These are phyloP conservation scores for Zaprionus kolodkinae DNA, from an alignment of 1,140 invertebrate species.

Conservation along the genomic window DNA sequence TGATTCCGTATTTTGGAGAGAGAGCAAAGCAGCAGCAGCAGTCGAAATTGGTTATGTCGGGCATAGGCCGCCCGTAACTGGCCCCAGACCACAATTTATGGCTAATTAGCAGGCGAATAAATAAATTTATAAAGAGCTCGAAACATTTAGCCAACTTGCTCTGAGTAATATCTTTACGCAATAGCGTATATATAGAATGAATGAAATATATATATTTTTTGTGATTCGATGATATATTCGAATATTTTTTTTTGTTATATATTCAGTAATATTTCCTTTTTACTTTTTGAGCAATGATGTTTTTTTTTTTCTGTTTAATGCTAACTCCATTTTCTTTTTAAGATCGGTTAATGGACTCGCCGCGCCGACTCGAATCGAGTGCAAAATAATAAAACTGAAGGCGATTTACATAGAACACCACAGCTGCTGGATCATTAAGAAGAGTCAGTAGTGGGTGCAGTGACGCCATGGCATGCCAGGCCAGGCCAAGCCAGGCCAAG, in stretches of 20 bases:
- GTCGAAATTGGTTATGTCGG: conserved; percentile 21
- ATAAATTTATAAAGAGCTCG: conserved; percentile 28
- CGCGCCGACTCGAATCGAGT: not conserved
- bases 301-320: not conserved
- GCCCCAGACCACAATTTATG: conserved; percentile 38
- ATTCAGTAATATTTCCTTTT: not conserved
- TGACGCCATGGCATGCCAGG: not conserved
- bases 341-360: too few species aligned
- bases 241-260: too few species aligned
- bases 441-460: not conserved
- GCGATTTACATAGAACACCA: conserved; percentile 16
- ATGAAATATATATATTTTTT: too few species aligned
- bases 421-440: conserved; percentile 7
- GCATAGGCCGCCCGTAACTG: conserved; percentile 31
- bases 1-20: not conserved
- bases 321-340: too few species aligned
- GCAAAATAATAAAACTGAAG: not conserved
- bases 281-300: too few species aligned
- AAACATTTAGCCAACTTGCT: not conserved
- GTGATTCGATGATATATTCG: too few species aligned
- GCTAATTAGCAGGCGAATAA: conserved; percentile 47
- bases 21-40: not conserved
- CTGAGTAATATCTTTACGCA: not conserved
- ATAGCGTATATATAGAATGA: not conserved
- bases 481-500: not conserved